A percentile compares a stretch with the other conserved stretches of the same genome.
These are phyloP conservation scores for Nanorana parkeri DNA, from an alignment of 2,113 vertebrate genomes.

Conservation along the genomic window DNA sequence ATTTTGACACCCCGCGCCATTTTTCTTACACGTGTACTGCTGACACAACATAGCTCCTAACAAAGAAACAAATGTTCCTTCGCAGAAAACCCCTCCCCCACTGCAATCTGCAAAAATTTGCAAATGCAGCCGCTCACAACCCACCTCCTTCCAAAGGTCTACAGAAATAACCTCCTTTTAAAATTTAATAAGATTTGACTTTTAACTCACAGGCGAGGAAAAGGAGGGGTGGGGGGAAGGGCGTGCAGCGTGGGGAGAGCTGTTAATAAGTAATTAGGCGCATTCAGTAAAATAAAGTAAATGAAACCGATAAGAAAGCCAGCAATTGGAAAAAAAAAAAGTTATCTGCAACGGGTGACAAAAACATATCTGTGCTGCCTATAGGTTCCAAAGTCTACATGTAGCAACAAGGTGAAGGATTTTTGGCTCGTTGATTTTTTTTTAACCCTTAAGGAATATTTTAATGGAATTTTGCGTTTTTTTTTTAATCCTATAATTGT, in stretches of 20 bases:
- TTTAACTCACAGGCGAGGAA: constrained; percentile 44
- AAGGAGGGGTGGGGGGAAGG: neutral
- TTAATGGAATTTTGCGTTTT: neutral
- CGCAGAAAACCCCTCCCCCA: constrained; percentile 48
- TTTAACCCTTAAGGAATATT: constrained; percentile 4
- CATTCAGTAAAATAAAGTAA: constrained; percentile 53
- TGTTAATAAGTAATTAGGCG: constrained; percentile 57
- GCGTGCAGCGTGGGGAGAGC: constrained; percentile 40
- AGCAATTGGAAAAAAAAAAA: constrained; percentile 7
- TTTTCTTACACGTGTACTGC: constrained; percentile 36
- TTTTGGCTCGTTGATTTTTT: neutral
- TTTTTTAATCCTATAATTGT: neutral
- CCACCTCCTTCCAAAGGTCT: constrained; percentile 57
- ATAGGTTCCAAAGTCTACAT: constrained; percentile 52
- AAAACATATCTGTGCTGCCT: constrained; percentile 45
- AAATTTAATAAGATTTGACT: constrained; percentile 59
- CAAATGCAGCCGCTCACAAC: constrained; percentile 47
- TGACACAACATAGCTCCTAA: constrained; percentile 37
- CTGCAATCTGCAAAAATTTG: constrained; percentile 55
- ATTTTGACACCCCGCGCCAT: constrained; percentile 52
- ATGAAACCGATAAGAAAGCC: constrained; percentile 49
- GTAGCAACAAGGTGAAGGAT: neutral
- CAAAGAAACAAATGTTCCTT: constrained; percentile 57
- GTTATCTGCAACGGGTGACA: constrained; percentile 51
- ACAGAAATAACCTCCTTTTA: constrained; percentile 56